Evolutionary conservation across 2,113 vertebrate species (phyloP), one percentile per base, ranked within the genome.

Genomic region (Hylia prasina): DNA sequence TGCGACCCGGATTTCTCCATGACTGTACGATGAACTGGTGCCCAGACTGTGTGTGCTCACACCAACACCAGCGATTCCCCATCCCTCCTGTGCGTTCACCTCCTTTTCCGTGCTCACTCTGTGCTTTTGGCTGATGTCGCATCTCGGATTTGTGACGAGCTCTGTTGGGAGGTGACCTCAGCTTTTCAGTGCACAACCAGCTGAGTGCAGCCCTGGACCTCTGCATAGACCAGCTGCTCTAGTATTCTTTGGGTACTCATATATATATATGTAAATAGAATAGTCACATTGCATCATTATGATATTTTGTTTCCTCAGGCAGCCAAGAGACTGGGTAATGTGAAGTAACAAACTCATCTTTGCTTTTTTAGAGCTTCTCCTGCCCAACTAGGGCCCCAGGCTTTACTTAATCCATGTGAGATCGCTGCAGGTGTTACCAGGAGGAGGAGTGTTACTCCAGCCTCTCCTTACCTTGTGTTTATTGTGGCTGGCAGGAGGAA

Each of bases 11-110:
- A 6, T 23, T 7, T 23, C 8, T 39, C 10, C 35, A 0, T 1
- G 31, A 3, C 9, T 15, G 15, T 3, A 0, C 0, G 12, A 18
- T 8, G 8, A 37, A 37, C 60, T 54, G 37, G 4, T 33, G 65
- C 35, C 30, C 39, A 2, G 14, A 0, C 6, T 9, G 18, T 7
- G 30, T 9, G n/a, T 6, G 27, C 57, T 18, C 35, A 15, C 39
- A 10, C 16, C 8, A 3, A 2, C 5, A 5, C 3, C 57, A 22
- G n/a, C 66, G 14, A 2, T 14, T 56, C 15, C 40, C 7, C 25
- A 1, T 6, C 50, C 27, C 22, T 50, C 44, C 4, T 2, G 0
- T 1, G 27, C 6, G 0, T 20, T 57, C 56, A 2, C n/a, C 31
- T 57, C 50, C 20, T 45, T 47, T 15, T 12, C 45, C 15, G 1